Conservation (phyloP, 2,888 invertebrate species). For the Epinotia demarniana region DNA sequence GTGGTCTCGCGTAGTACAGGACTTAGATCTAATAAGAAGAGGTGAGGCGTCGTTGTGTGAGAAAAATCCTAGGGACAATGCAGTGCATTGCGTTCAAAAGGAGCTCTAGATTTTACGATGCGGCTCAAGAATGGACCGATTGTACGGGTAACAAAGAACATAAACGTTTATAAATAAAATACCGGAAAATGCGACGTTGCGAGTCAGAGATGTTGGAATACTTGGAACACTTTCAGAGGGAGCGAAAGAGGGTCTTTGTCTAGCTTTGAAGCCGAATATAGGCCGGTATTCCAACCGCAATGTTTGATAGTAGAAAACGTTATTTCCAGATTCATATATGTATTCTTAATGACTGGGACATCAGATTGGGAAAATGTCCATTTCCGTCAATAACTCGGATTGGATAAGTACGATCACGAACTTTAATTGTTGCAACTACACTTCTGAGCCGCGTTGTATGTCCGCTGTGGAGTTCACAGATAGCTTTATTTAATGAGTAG, state of each 20-base stretch:
- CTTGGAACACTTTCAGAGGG: not conserved
- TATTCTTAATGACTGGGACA: too few species aligned
- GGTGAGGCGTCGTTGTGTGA: slow-evolving; percentile 60
- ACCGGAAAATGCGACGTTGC: not conserved
- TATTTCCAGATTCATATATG: too few species aligned
- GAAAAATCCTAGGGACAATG: slow-evolving; percentile 63
- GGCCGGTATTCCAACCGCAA: too few species aligned
- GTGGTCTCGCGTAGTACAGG: slow-evolving; percentile 4
- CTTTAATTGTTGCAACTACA: not conserved
- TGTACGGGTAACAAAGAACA: slow-evolving; percentile 17
- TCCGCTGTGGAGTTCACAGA: slow-evolving; percentile 10
- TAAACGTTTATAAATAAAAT: slow-evolving; percentile 15
- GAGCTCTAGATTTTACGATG: slow-evolving; percentile 19
- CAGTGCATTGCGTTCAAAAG: slow-evolving; percentile 45
- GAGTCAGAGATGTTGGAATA: not conserved
- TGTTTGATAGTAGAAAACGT: too few species aligned
- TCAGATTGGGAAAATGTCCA: too few species aligned
- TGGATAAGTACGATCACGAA: too few species aligned
- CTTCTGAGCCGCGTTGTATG: slow-evolving; percentile 17
- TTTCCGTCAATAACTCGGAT: too few species aligned
- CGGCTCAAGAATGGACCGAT: slow-evolving; percentile 39
- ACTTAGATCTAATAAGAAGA: slow-evolving; percentile 57
- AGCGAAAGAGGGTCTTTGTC: not conserved
- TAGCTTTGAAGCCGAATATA: not conserved
- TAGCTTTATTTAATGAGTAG: slow-evolving; percentile 35